phyloP scores from a whole-genome alignment of 2,888 invertebrate genomes.

The Tetragonisca angustula region DNA sequence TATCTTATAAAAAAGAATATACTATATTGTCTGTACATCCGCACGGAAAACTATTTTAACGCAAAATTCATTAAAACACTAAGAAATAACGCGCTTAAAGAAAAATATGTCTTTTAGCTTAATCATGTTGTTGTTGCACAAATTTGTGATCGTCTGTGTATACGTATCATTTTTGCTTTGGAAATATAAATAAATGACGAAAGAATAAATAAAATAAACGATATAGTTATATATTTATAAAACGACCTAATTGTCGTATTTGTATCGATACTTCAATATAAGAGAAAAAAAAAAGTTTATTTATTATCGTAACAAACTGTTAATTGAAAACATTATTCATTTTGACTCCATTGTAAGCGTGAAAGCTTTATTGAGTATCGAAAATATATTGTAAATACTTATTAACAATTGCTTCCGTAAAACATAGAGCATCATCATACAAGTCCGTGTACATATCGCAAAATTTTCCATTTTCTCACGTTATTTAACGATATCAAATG shows the following conservation, averaged over 20 bases:
- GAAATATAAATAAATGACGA: background rate
- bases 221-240: conserved; percentile 1
- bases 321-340: conserved; percentile 32
- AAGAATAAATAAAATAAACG: conserved; percentile 10
- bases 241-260: background rate
- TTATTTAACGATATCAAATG: conserved; percentile 8
- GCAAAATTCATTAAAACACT: conserved; percentile 2
- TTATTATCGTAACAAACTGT: conserved; percentile 44
- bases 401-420: conserved; percentile 47
- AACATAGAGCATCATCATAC: background rate
- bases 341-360: conserved; percentile 29
- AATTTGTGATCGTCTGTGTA: background rate
- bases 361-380: conserved; percentile 44
- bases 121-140: background rate
- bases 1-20: background rate
- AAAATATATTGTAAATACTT: conserved; percentile 58
- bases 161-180: background rate
- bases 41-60: conserved; percentile 1
- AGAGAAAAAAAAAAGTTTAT: conserved; percentile 26
- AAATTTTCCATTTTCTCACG: conserved; percentile 10
- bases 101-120: background rate
- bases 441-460: conserved; percentile 46
- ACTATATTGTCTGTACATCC: background rate
- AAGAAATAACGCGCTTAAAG: background rate
- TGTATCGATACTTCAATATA: conserved; percentile 15